Conservation (phyloP, 2,888 invertebrate species). For the Apotomis betuletana region DNA sequence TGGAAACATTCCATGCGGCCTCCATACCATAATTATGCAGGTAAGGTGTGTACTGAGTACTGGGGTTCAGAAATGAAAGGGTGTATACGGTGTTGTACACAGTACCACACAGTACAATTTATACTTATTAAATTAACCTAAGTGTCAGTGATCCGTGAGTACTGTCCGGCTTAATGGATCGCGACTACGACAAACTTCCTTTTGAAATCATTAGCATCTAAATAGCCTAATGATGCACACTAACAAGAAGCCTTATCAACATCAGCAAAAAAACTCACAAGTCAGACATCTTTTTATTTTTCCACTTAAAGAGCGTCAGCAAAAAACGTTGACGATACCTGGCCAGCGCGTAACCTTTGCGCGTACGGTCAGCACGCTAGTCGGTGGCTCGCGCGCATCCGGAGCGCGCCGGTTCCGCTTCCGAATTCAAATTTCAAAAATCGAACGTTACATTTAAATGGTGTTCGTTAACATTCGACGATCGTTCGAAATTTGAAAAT, state of each 20-base stretch:
- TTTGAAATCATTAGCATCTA: too few relatives aligned
- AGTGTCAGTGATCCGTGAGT: too few relatives aligned
- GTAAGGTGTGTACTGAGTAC: too few relatives aligned
- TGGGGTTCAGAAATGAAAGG: too few relatives aligned
- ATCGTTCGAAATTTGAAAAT: background rate
- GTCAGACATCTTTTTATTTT: slow-evolving; percentile 14
- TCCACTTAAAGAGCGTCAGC: slow-evolving; percentile 37
- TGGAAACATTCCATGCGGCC: too few relatives aligned
- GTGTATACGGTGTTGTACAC: too few relatives aligned
- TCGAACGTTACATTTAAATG: slow-evolving; percentile 6
- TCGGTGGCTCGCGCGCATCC: slow-evolving; percentile 55
- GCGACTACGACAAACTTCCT: too few relatives aligned
- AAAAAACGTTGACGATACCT: slow-evolving; percentile 59
- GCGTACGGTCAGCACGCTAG: slow-evolving; percentile 52
- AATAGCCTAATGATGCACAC: background rate
- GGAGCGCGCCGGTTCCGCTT: slow-evolving; percentile 43
- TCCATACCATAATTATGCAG: too few relatives aligned
- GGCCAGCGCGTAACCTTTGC: slow-evolving; percentile 47
- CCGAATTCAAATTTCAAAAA: slow-evolving; percentile 43
- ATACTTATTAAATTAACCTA: too few relatives aligned
- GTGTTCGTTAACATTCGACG: background rate
- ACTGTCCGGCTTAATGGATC: too few relatives aligned
- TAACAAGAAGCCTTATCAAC: slow-evolving; percentile 12
- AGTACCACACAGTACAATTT: too few relatives aligned
- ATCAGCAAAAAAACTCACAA: slow-evolving; percentile 17